Evolutionary conservation across 2,888 invertebrate species (phyloP).

Genomic region (Zaprionus obscuricornis): DNA sequence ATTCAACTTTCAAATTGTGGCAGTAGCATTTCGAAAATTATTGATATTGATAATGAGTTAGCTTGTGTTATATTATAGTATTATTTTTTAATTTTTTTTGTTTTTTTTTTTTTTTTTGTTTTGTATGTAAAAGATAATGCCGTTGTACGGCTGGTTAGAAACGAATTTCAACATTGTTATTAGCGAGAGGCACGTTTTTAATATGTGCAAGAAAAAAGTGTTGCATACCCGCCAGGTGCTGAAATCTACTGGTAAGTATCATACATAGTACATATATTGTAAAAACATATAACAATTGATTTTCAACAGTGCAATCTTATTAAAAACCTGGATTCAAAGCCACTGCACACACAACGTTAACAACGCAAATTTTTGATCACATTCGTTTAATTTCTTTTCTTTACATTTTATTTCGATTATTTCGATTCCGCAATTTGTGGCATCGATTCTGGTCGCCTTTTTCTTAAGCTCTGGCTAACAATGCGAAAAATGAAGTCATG

Average conservation of each 20-base stretch:
- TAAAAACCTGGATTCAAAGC: slow-evolving; percentile 6
- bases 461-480: slow-evolving; percentile 8
- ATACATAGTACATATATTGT: too few species aligned
- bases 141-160: slow-evolving; percentile 1
- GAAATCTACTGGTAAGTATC: background rate
- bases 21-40: slow-evolving; percentile 2
- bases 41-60: slow-evolving; percentile 11
- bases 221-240: slow-evolving; percentile 44
- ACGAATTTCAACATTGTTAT: slow-evolving; percentile 7
- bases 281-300: slow-evolving; percentile 8
- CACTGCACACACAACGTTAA: background rate
- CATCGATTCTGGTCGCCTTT: background rate
- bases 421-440: too few species aligned
- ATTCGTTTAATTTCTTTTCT: too few species aligned
- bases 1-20: slow-evolving; percentile 9
- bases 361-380: slow-evolving; percentile 15
- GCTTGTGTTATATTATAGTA: slow-evolving; percentile 21
- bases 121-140: slow-evolving; percentile 23
- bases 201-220: slow-evolving; percentile 20
- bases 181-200: background rate
- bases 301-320: slow-evolving; percentile 17
- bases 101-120: too few species aligned
- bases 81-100: too few species aligned
- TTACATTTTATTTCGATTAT: slow-evolving; percentile 2
- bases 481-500: slow-evolving; percentile 43